Conservation (phyloP, 2,113 vertebrate genomes). For the Protomyctophum bolini region DNA sequence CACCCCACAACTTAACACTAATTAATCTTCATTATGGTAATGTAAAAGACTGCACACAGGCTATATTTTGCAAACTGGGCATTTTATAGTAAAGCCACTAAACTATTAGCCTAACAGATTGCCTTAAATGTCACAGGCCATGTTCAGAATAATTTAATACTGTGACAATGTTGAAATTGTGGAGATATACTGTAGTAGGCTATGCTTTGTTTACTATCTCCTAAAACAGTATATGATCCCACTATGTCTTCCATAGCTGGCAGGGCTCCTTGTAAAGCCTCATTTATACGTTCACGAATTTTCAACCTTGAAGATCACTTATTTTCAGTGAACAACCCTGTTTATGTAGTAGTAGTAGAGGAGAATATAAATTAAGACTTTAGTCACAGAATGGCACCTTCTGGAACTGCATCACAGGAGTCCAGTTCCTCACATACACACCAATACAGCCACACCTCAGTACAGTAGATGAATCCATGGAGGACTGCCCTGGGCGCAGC, state of each 20-base stretch:
- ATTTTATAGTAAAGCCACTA: too few species aligned
- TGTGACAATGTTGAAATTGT: background rate
- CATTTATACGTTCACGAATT: too few species aligned
- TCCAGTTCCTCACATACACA: constrained; percentile 13
- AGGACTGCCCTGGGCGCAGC: too few species aligned
- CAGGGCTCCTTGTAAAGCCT: constrained; percentile 58
- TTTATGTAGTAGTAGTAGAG: too few species aligned
- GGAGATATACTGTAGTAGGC: constrained; percentile 1
- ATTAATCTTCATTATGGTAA: too few species aligned
- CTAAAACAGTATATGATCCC: constrained; percentile 30
- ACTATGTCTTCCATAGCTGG: constrained; percentile 37
- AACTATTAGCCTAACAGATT: background rate
- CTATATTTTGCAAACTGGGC: too few species aligned
- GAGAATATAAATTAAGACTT: too few species aligned
- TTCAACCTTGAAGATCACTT: too few species aligned
- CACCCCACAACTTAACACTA: too few species aligned
- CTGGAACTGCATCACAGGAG: background rate
- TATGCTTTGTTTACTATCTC: background rate
- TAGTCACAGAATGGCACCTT: too few species aligned
- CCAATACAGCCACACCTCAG: constrained; percentile 1
- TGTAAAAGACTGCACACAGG: too few species aligned
- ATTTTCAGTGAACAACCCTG: too few species aligned
- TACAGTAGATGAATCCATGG: constrained; percentile 5
- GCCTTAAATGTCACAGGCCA: background rate
- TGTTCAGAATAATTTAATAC: constrained; percentile 21